Conservation (phyloP, 2,888 invertebrate genomes). For the Notodromas monacha region DNA sequence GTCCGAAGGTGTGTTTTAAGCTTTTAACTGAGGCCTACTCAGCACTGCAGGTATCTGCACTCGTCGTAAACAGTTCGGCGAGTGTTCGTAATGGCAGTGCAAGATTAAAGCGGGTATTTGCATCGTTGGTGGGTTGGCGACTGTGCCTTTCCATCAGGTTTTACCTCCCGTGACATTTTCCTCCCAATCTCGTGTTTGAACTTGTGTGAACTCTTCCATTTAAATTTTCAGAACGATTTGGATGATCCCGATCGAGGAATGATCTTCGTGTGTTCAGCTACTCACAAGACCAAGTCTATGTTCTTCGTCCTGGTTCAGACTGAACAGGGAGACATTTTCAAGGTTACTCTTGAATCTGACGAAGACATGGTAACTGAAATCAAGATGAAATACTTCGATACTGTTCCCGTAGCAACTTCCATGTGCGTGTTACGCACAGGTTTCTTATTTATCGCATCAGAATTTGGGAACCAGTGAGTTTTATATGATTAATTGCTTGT, state of each 20-base stretch:
- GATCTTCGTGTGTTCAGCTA: constrained; percentile 96
- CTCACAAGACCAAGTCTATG: constrained; percentile 97
- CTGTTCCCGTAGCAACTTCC: constrained; percentile 76
- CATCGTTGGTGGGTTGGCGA: too few relatives aligned
- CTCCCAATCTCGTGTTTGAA: too few relatives aligned
- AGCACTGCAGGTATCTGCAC: too few relatives aligned
- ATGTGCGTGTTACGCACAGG: constrained; percentile 97
- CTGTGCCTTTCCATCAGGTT: too few relatives aligned
- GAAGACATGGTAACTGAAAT: constrained; percentile 96
- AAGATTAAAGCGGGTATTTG: constrained; percentile 7
- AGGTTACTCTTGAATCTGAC: constrained; percentile 82
- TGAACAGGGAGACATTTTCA: constrained; percentile 88
- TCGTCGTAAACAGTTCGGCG: too few relatives aligned
- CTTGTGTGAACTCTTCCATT: too few relatives aligned
- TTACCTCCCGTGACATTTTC: too few relatives aligned
- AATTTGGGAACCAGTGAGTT: constrained; percentile 98
- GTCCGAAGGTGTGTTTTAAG: too few relatives aligned
- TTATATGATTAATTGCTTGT: neutral
- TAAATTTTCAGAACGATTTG: constrained; percentile 42
- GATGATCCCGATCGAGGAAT: constrained; percentile 97
- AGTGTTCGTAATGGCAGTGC: too few relatives aligned
- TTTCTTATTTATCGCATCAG: constrained; percentile 86
- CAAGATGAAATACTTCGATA: constrained; percentile 94
- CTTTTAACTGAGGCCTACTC: too few relatives aligned
- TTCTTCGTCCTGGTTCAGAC: constrained; percentile 97